Evolutionary conservation across 30 jellyfish, hydroid and myxozoan species (phyloP).

Genomic region (Rhopilema esculentum): DNA sequence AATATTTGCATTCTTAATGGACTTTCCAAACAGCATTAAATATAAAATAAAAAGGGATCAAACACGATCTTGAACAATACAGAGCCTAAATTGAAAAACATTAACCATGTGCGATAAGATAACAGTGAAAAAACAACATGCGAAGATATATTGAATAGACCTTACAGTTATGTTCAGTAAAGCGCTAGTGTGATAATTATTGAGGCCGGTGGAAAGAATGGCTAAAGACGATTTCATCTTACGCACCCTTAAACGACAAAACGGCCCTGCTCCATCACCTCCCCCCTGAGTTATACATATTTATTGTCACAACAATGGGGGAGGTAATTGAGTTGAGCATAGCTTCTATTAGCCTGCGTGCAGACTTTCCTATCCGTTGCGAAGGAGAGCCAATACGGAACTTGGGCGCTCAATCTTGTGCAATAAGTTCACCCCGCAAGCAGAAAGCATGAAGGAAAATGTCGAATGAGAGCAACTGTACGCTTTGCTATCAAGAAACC

Average conservation of each 20-base stretch:
- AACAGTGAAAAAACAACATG: neutral
- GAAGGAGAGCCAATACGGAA: neutral
- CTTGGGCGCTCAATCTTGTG: slow-evolving; percentile 1
- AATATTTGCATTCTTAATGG: too few relatives aligned
- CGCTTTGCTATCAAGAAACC: slow-evolving; percentile 30
- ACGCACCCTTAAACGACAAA: too few relatives aligned
- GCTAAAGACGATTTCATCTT: too few relatives aligned
- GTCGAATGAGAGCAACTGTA: slow-evolving; percentile 3
- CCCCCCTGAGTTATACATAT: too few relatives aligned
- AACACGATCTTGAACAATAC: neutral
- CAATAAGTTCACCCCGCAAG: neutral
- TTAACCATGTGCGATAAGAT: neutral
- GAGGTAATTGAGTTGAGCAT: too few relatives aligned
- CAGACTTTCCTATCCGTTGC: neutral
- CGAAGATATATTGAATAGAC: too few relatives aligned
- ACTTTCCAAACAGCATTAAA: neutral
- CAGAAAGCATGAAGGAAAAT: neutral
- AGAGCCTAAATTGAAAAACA: neutral
- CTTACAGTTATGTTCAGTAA: too few relatives aligned
- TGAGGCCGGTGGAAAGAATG: too few relatives aligned
- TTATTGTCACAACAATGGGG: too few relatives aligned
- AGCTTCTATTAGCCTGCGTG: neutral
- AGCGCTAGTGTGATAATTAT: too few relatives aligned
- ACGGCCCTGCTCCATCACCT: too few relatives aligned
- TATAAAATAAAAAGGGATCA: neutral